Base-by-base conservation (phyloP, 2,113 vertebrate genomes). In the Cololabis saira region DNA sequence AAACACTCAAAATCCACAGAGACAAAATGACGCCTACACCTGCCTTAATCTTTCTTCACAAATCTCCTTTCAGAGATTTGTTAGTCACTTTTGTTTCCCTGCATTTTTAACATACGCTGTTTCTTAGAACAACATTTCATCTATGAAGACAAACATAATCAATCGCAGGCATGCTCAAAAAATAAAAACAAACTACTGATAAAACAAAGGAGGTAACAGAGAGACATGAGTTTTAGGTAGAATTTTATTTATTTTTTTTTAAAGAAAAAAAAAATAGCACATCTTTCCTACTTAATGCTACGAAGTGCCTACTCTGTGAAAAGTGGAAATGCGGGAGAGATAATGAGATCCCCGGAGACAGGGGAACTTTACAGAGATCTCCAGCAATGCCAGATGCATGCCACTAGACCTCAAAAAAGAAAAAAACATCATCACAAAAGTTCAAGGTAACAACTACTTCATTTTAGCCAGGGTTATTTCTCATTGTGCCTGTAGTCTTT, bases 291-390 rank as follows among this genome's bases (percentile, higher is more conserved):
- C 80, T 88, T 87, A 89, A 87, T 78, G 82, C 85, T 79, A 78
- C 89, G 85, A 93, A 90, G 85, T 91, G 91, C 91, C 90, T 81
- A 86, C 86, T 83, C 74, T 65, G 87, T 90, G 85, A 89, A 93
- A 92, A 90, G 80, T 84, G 61, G 80, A 86, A 88, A 85, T 87
- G 71, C 68, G 87, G 76, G 82, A 61, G 76, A 90, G 87, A 83
- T 94, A 94, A 94, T 92, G 90, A 93, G 91, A 73, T 93, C 93
- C 88, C 91, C 37, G 24, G 90, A 89, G 93, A 89, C 64, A 18
- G 19, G 50, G 47, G 76, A 88, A 91, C 82, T 90, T 90, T 90
- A 79, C 86, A 77, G 69, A 87, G 68, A 86, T 89, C 82, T 88
- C 78, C 85, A 81, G 82, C 76, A 87, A 89, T 67, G 78, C 81